Evolutionary conservation across 2,888 invertebrate species (phyloP).

Genomic region (Agriopis leucophaearia): DNA sequence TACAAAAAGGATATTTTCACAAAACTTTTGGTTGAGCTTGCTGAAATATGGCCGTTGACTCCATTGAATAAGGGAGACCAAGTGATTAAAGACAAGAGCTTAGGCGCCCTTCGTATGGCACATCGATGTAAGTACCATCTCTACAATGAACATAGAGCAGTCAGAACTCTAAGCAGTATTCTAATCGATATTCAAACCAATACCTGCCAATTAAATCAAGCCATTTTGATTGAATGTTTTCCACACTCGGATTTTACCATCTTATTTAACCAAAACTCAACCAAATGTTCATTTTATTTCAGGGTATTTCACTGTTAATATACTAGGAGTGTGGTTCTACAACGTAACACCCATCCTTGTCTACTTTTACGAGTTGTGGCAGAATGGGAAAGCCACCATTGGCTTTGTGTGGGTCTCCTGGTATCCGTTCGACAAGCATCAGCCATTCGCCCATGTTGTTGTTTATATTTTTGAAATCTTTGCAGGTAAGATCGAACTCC

Average conservation of each 20-base stretch:
- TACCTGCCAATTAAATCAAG: background rate
- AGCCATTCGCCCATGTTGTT: slow-evolving; percentile 66
- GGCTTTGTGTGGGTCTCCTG: slow-evolving; percentile 79
- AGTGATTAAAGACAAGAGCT: slow-evolving; percentile 67
- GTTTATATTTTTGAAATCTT: slow-evolving; percentile 79
- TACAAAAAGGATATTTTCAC: slow-evolving; percentile 74
- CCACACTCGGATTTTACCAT: background rate
- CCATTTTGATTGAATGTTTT: background rate
- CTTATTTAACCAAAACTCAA: background rate
- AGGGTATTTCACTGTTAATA: slow-evolving; percentile 75
- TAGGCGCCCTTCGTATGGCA: slow-evolving; percentile 66
- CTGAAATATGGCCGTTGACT: slow-evolving; percentile 76
- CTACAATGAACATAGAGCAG: background rate
- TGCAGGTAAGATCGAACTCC: slow-evolving; percentile 61
- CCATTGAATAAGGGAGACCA: slow-evolving; percentile 67
- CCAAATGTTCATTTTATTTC: slow-evolving; percentile 15
- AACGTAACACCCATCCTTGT: slow-evolving; percentile 73
- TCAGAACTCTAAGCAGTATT: background rate
- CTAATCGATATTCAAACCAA: background rate
- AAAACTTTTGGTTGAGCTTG: slow-evolving; percentile 69
- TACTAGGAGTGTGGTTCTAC: slow-evolving; percentile 76
- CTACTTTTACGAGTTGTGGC: slow-evolving; percentile 63
- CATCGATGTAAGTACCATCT: slow-evolving; percentile 65
- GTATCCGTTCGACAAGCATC: slow-evolving; percentile 80
- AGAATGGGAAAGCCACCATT: slow-evolving; percentile 59